Conservation (phyloP, 2,113 vertebrate species). For the Tyrannus savana region DNA sequence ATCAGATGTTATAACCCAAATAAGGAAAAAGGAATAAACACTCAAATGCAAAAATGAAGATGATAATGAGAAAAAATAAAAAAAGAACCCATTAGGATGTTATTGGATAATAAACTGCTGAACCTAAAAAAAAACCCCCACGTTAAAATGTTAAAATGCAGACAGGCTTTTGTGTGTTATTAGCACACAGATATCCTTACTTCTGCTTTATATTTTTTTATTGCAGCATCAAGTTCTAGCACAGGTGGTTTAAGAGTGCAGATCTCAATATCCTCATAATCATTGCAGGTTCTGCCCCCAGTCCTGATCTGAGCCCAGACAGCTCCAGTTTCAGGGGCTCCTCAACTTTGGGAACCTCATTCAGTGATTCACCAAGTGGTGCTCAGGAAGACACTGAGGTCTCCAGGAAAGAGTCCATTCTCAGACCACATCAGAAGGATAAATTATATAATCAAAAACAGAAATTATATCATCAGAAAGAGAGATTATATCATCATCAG, state of each 20-base stretch:
- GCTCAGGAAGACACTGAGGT: not conserved
- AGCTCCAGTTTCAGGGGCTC: not conserved
- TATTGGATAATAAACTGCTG: not conserved
- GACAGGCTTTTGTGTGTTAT: not conserved
- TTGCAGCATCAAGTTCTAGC: not conserved
- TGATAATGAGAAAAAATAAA: not conserved
- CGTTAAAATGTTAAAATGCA: not conserved
- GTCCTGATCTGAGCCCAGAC: not conserved
- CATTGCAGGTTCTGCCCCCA: not conserved
- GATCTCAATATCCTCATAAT: not conserved
- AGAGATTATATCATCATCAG: not conserved
- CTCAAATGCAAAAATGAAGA: constrained; percentile 11
- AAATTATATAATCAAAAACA: not conserved
- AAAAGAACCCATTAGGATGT: not conserved
- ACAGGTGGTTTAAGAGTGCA: constrained; percentile 30
- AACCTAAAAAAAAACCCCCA: not conserved
- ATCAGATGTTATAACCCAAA: constrained; percentile 56
- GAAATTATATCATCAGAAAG: not conserved
- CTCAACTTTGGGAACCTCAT: not conserved
- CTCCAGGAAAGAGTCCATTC: not conserved
- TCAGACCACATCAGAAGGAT: rapidly evolving
- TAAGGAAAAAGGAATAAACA: constrained; percentile 33
- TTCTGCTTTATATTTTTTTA: not conserved
- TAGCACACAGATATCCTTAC: not conserved
- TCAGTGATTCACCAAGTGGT: not conserved